phyloP scores from a whole-genome alignment of 2,113 vertebrate species.

The Eulemur macaco region DNA sequence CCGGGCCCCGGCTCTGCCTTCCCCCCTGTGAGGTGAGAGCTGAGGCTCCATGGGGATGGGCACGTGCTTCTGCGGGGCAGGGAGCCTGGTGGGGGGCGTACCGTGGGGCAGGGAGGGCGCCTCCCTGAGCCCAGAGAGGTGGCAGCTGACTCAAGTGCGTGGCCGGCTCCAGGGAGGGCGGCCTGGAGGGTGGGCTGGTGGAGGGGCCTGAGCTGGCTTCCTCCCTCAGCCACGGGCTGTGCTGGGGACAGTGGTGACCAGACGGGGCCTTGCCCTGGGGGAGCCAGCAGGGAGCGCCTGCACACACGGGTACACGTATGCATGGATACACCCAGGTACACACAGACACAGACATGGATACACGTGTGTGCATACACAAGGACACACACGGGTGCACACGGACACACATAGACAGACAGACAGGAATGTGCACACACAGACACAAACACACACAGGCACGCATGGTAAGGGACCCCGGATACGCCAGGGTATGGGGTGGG shows the following conservation, averaged over 20 bases:
- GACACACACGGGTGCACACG: rapidly evolving
- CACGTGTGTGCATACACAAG: no score
- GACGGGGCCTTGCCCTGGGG: neutral
- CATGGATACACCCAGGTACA: neutral
- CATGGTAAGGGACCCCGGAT: neutral
- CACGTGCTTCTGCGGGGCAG: neutral
- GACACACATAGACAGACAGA: neutral
- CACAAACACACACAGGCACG: no score
- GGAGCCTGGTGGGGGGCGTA: no score
- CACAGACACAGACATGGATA: no score
- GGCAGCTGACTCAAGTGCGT: rapidly evolving
- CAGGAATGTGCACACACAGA: neutral
- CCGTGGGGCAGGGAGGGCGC: rapidly evolving
- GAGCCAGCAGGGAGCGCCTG: neutral
- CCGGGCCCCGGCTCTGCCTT: rapidly evolving
- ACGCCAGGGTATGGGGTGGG: rapidly evolving
- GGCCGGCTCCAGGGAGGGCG: neutral
- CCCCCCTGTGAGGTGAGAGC: neutral
- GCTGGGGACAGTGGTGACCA: neutral
- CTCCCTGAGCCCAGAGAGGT: neutral
- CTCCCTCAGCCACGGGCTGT: neutral
- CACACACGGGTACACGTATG: neutral
- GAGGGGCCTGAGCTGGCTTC: neutral
- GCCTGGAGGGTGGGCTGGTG: neutral
- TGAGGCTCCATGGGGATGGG: neutral